A percentile compares a stretch with the other conserved stretches of the same genome.
These are phyloP conservation scores for Chiloscyllium punctatum DNA, from an alignment of 2,797 vertebrate genomes.

Conservation along the genomic window DNA sequence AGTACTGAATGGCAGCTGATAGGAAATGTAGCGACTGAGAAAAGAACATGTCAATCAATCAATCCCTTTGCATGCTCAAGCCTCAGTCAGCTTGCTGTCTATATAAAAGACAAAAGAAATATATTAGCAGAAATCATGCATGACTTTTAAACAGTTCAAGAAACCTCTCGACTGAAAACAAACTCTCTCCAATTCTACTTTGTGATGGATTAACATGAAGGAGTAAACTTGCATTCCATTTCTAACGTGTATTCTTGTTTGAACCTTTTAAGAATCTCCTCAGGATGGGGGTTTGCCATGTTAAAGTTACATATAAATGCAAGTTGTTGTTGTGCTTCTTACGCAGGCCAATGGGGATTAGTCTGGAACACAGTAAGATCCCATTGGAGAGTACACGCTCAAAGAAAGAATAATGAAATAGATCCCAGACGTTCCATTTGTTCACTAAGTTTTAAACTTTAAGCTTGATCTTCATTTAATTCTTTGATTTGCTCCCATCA, in stretches of 20 bases:
- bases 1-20: neutral
- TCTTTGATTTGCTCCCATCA: neutral
- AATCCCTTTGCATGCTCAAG: too few species aligned
- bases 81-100: neutral
- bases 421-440: neutral
- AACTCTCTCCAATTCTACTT: neutral
- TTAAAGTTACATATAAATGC: neutral
- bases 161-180: neutral
- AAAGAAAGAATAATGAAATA: neutral
- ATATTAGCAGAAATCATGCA: neutral
- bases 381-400: neutral
- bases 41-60: neutral
- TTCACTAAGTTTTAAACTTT: neutral
- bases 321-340: neutral
- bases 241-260: neutral
- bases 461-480: neutral
- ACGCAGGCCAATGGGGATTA: neutral
- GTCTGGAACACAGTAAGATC: neutral
- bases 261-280: neutral
- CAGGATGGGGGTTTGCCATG: neutral
- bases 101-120: neutral
- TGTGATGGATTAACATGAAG: neutral
- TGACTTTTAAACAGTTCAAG: neutral
- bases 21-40: neutral
- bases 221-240: neutral